phyloP scores from a whole-genome alignment of 2,888 invertebrate species.

The Chorisops tibialis region DNA sequence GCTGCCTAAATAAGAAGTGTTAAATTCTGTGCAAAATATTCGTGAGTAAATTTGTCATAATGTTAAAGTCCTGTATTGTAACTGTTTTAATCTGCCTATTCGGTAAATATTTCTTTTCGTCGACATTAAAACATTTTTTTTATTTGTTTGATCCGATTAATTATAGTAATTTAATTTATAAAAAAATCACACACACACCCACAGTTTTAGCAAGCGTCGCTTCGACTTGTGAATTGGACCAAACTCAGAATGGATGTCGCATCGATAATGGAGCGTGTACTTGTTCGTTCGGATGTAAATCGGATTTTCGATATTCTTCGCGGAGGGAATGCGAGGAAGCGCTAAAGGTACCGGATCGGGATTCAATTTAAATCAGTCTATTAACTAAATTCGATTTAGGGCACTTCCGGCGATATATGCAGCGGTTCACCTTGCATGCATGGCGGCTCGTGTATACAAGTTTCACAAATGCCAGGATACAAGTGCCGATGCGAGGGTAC shows the following conservation, averaged over 20 bases:
- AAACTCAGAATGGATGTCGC: slow-evolving; percentile 59
- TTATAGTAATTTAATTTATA: not conserved
- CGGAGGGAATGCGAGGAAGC: slow-evolving; percentile 59
- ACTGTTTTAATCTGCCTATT: not conserved
- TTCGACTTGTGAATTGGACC: slow-evolving; percentile 50
- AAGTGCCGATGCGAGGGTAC: slow-evolving; percentile 63
- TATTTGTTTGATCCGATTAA: not conserved
- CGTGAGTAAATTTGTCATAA: not conserved
- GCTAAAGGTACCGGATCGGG: slow-evolving; percentile 53
- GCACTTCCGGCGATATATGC: slow-evolving; percentile 58
- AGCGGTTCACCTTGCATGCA: slow-evolving; percentile 60
- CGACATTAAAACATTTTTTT: no score
- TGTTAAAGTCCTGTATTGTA: no score
- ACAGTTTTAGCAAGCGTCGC: slow-evolving; percentile 11
- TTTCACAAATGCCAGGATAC: slow-evolving; percentile 58
- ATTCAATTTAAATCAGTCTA: not conserved
- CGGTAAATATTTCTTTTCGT: slow-evolving; percentile 6
- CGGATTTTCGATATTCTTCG: slow-evolving; percentile 59
- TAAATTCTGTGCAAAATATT: not conserved
- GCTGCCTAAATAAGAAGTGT: not conserved
- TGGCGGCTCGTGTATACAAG: slow-evolving; percentile 61
- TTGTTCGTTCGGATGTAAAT: slow-evolving; percentile 61
- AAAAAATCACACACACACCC: not conserved
- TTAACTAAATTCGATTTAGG: slow-evolving; percentile 41
- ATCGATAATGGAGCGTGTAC: slow-evolving; percentile 58